Evolutionary conservation across 2,113 vertebrate genomes (phyloP).

Genomic region (Pongo pygmaeus): DNA sequence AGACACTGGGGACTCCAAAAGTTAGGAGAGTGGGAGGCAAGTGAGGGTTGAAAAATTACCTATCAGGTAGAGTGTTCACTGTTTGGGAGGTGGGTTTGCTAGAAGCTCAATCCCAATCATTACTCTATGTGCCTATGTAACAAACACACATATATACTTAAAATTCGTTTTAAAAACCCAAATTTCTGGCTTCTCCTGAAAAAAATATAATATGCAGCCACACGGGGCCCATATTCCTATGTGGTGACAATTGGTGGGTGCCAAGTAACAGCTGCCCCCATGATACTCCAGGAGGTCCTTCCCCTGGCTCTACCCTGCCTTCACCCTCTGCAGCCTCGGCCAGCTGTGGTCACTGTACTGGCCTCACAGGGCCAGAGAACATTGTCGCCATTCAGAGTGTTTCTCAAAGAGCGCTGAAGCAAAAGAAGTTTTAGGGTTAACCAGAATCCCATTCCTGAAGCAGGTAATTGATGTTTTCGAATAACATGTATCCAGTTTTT

Average conservation of each 20-base stretch:
- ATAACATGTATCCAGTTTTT: not conserved
- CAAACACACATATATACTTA: too few species aligned
- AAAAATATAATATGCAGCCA: not conserved
- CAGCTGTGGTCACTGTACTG: not conserved
- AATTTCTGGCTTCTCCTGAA: not conserved
- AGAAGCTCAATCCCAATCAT: too few species aligned
- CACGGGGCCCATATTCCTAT: not conserved
- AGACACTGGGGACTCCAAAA: too few species aligned
- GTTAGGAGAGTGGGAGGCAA: too few species aligned
- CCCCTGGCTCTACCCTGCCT: not conserved
- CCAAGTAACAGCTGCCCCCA: not conserved
- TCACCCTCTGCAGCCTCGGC: not conserved
- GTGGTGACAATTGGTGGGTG: not conserved
- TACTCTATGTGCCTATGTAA: too few species aligned
- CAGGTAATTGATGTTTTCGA: not conserved
- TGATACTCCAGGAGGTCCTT: too few species aligned
- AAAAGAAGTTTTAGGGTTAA: not conserved
- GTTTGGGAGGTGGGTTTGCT: too few species aligned
- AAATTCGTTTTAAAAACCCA: not conserved
- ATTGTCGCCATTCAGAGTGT: fast-evolving
- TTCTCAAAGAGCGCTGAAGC: not conserved
- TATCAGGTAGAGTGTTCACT: too few species aligned
- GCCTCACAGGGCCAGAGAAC: too few species aligned
- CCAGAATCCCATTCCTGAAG: not conserved
- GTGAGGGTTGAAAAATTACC: too few species aligned